Conservation (phyloP, 2,888 invertebrate genomes). For the Acanthopleura granulata region DNA sequence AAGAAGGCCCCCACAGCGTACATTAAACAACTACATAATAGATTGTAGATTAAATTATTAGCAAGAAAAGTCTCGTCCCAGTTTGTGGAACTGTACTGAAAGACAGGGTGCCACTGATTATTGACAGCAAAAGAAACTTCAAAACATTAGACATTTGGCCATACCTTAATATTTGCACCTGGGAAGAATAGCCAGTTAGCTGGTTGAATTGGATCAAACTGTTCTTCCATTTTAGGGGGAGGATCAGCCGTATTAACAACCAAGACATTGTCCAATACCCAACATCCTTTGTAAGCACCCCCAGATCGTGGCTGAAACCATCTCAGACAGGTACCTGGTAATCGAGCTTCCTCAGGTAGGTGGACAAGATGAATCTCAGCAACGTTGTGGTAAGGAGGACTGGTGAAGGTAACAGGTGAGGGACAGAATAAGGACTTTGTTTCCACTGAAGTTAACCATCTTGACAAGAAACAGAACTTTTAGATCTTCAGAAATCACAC, state of each 20-base stretch:
- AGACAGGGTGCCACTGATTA: neutral
- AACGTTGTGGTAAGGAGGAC: slow-evolving; percentile 32
- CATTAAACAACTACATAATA: no score
- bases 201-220: slow-evolving; percentile 69
- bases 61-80: no score
- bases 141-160: neutral
- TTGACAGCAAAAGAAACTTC: neutral
- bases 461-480: no score
- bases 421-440: neutral
- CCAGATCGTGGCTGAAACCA: slow-evolving; percentile 50
- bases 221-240: slow-evolving; percentile 59
- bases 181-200: slow-evolving; percentile 70
- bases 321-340: slow-evolving; percentile 56
- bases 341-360: slow-evolving; percentile 59
- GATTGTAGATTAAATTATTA: no score
- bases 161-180: slow-evolving; percentile 67
- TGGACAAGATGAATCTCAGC: slow-evolving; percentile 57
- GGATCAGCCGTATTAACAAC: slow-evolving; percentile 63
- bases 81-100: no score
- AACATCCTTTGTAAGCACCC: slow-evolving; percentile 59
- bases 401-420: slow-evolving; percentile 20
- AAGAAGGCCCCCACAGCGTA: no score
- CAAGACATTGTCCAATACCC: slow-evolving; percentile 69
- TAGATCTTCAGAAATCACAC: no score
- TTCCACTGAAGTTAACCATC: no score